A percentile compares a stretch with the other conserved stretches of the same genome.
phyloP scores from a whole-genome alignment of 2,888 invertebrate species.

The Arrhopalites spinosus region DNA sequence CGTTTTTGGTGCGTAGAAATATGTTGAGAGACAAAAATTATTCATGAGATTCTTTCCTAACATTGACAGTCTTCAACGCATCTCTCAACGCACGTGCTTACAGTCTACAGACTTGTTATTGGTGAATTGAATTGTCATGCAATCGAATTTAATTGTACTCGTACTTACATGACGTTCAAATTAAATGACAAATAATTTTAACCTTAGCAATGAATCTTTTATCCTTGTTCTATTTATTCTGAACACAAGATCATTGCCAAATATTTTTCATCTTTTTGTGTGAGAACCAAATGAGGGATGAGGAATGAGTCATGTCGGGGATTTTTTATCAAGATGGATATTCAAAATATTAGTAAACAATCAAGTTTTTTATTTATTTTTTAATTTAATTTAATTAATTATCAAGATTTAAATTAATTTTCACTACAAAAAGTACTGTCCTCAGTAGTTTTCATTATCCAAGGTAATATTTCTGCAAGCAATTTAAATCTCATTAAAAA shows the following conservation, averaged over 20 bases:
- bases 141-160: background rate
- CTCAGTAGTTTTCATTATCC: background rate
- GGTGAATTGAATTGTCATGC: background rate
- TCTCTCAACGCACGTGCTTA: background rate
- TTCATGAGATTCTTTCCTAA: background rate
- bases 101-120: background rate
- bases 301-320: too few relatives aligned
- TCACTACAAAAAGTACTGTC: background rate
- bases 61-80: background rate
- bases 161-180: background rate
- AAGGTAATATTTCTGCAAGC: background rate
- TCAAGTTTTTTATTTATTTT: too few relatives aligned
- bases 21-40: background rate
- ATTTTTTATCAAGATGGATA: too few relatives aligned
- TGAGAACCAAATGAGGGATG: too few relatives aligned
- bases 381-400: too few relatives aligned
- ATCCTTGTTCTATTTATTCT: background rate
- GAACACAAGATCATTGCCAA: background rate
- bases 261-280: too few relatives aligned
- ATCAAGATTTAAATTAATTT: too few relatives aligned
- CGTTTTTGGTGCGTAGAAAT: too few relatives aligned
- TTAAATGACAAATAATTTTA: background rate
- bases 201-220: constrained; percentile 4
- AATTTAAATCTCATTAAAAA: background rate
- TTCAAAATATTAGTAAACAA: too few relatives aligned